phyloP scores from a whole-genome alignment of 1,140 invertebrate genomes.

The Lepidurus apus region DNA sequence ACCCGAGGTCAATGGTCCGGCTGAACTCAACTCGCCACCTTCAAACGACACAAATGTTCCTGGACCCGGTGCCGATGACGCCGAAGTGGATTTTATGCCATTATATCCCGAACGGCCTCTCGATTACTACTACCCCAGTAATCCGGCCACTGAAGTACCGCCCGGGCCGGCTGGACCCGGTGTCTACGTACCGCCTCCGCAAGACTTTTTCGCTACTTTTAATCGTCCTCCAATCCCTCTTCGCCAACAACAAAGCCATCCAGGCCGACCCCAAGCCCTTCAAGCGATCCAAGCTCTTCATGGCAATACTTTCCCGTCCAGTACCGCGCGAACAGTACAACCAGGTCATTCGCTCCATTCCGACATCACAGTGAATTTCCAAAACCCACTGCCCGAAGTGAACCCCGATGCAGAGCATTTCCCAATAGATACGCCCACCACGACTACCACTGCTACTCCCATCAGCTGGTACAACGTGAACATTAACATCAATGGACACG shows the following conservation, averaged over 20 bases:
- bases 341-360: constrained; percentile 39
- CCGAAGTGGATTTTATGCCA: constrained; percentile 70
- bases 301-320: not conserved
- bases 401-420: constrained; percentile 65
- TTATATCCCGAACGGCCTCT: constrained; percentile 82
- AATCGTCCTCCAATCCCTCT: constrained; percentile 50
- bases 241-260: constrained; percentile 47
- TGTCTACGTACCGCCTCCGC: constrained; percentile 77
- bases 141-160: constrained; percentile 68
- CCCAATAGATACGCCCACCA: constrained; percentile 36
- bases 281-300: not conserved
- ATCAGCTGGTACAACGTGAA: constrained; percentile 37
- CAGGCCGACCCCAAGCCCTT: constrained; percentile 33
- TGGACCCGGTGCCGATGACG: constrained; percentile 49
- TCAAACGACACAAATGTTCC: constrained; percentile 16
- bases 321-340: not conserved
- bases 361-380: constrained; percentile 55
- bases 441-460: constrained; percentile 24
- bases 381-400: constrained; percentile 51
- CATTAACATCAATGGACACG: constrained; percentile 39
- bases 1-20: constrained; percentile 58
- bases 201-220: constrained; percentile 69
- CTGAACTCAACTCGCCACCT: constrained; percentile 49
- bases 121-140: constrained; percentile 72
- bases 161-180: constrained; percentile 80